Percentiles rank a stretch among this genome's conserved stretches.
Conservation (phyloP, 1,140 invertebrate genomes). For the Tetramorium simillimum region DNA sequence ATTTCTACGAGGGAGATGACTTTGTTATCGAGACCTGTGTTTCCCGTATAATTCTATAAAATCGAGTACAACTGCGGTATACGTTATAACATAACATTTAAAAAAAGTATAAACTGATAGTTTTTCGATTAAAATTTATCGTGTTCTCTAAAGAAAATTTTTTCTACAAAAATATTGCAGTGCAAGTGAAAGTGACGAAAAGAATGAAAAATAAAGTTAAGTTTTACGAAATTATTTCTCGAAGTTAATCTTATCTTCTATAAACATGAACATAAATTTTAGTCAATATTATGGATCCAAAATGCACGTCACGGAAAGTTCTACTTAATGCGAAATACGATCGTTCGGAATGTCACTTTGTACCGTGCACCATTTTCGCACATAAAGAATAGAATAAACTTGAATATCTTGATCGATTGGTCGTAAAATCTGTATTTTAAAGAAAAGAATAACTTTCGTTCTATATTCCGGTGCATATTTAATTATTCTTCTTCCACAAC, state of each 20-base stretch:
- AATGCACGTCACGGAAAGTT: not conserved
- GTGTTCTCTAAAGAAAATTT: not conserved
- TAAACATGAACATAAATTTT: not conserved
- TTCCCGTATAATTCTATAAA: not conserved
- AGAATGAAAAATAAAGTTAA: not conserved
- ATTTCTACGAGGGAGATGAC: not conserved
- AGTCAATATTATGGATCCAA: slow-evolving; percentile 30
- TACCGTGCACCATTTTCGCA: slow-evolving; percentile 41
- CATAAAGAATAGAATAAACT: not conserved
- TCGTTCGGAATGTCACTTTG: slow-evolving; percentile 27
- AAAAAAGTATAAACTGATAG: not conserved
- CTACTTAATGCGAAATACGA: slow-evolving; percentile 24
- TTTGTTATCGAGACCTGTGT: not conserved
- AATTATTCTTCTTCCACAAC: not conserved
- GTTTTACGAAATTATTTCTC: not conserved
- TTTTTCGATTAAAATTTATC: not conserved
- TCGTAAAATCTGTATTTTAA: slow-evolving; percentile 39
- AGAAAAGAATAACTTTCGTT: not conserved
- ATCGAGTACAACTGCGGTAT: not conserved
- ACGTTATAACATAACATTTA: not conserved
- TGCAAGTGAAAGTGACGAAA: not conserved
- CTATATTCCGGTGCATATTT: not conserved
- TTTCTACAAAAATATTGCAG: not conserved
- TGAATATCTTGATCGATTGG: slow-evolving; percentile 57
- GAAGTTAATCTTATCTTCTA: not conserved